A percentile compares a stretch with the other conserved stretches of the same genome.
phyloP scores from a whole-genome alignment of 1,140 invertebrate genomes.

The Stenopsyche tienmushanensis region DNA sequence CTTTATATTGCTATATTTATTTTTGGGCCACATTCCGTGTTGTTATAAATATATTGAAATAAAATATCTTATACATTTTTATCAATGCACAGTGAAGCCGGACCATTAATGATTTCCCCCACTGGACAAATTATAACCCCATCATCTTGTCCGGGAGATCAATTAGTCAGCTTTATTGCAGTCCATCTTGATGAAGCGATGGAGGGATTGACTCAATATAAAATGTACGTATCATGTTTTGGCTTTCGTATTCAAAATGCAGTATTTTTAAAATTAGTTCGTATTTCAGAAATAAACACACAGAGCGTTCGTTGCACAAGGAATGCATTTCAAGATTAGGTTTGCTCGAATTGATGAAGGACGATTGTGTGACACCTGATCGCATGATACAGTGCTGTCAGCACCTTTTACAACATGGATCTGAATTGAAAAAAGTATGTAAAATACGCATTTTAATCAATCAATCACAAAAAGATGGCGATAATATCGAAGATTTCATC shows the following conservation, averaged over 20 bases:
- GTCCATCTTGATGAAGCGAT: constrained; percentile 74
- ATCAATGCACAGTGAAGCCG: constrained; percentile 85
- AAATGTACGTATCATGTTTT: constrained; percentile 60
- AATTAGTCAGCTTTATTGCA: constrained; percentile 81
- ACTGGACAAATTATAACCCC: constrained; percentile 91
- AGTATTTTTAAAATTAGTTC: constrained; percentile 5
- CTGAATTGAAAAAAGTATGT: constrained; percentile 41
- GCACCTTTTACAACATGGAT: constrained; percentile 63
- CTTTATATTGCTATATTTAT: no score
- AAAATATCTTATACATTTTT: constrained; percentile 30
- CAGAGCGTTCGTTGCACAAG: constrained; percentile 70
- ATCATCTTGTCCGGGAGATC: constrained; percentile 80
- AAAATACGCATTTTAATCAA: background rate
- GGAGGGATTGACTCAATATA: constrained; percentile 69
- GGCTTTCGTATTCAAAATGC: background rate
- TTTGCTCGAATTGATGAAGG: constrained; percentile 74
- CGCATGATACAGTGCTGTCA: constrained; percentile 85
- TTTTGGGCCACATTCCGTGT: no score
- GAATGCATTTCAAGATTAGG: constrained; percentile 66
- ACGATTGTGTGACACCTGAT: constrained; percentile 85
- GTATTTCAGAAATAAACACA: constrained; percentile 70
- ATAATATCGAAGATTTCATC: constrained; percentile 36
- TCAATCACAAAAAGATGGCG: background rate
- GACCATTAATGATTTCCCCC: constrained; percentile 89
- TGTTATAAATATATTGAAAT: no score